Evolutionary conservation across 2,888 invertebrate genomes (phyloP).

Genomic region (Chalcis sispes): DNA sequence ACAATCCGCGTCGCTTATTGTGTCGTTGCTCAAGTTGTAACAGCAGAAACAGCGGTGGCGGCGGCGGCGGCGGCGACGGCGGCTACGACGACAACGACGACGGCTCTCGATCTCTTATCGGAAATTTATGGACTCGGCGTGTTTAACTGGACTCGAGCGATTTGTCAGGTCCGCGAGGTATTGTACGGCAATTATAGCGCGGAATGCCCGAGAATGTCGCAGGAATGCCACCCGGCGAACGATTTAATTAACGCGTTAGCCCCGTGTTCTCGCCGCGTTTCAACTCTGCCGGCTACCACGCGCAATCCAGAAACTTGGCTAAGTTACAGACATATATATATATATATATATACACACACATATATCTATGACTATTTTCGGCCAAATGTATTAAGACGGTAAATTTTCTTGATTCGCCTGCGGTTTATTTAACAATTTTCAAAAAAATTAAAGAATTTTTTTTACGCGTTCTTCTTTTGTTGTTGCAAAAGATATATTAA

Average conservation of each 20-base stretch:
- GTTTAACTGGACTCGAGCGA: conserved; percentile 10
- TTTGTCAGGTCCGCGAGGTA: conserved; percentile 32
- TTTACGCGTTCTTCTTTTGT: no score
- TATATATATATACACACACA: no score
- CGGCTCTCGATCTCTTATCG: conserved; percentile 50
- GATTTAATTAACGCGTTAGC: conserved; percentile 47
- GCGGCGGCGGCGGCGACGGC: neutral
- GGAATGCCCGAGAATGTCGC: conserved; percentile 30
- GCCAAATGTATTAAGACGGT: no score
- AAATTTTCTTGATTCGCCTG: no score
- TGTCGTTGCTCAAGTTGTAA: neutral
- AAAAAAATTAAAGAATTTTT: no score
- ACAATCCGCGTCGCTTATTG: neutral
- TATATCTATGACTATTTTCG: no score
- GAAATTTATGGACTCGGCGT: conserved; percentile 49
- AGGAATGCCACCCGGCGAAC: neutral
- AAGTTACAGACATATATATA: no score
- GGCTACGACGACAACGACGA: conserved; percentile 7
- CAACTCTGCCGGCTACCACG: no score
- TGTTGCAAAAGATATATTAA: no score
- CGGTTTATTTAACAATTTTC: no score
- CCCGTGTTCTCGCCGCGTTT: conserved; percentile 1
- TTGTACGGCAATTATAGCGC: conserved; percentile 38
- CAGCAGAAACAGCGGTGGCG: no score
- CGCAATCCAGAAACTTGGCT: neutral